Evolutionary conservation across 2,888 invertebrate genomes (phyloP).

Genomic region (Acanthococcus lagerstroemiae): DNA sequence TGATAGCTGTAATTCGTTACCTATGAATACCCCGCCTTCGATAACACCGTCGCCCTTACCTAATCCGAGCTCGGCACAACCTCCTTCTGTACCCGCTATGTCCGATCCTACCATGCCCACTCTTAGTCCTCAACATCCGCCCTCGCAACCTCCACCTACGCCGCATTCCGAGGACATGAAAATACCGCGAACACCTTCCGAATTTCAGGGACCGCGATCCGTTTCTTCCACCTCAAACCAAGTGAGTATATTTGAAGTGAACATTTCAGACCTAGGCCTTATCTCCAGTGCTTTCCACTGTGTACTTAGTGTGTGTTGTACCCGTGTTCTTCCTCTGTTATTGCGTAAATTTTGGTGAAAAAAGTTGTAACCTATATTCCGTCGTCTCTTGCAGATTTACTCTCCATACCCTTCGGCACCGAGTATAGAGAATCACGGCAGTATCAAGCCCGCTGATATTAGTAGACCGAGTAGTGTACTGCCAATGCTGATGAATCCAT

Average conservation of each 20-base stretch:
- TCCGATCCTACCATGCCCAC: slow-evolving; percentile 58
- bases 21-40: slow-evolving; percentile 47
- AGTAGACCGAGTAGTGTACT: slow-evolving; percentile 14
- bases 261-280: too few relatives aligned
- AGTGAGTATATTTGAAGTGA: too few relatives aligned
- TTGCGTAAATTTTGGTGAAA: background rate
- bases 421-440: slow-evolving; percentile 23
- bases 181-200: slow-evolving; percentile 40
- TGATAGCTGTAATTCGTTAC: slow-evolving; percentile 29
- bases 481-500: slow-evolving; percentile 13
- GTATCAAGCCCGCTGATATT: slow-evolving; percentile 7
- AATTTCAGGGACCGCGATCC: slow-evolving; percentile 42
- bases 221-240: slow-evolving; percentile 43
- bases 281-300: too few relatives aligned
- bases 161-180: slow-evolving; percentile 38
- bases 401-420: slow-evolving; percentile 33
- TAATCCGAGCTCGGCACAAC: slow-evolving; percentile 59
- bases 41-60: slow-evolving; percentile 60
- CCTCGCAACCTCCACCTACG: slow-evolving; percentile 43
- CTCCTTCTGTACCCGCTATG: slow-evolving; percentile 54
- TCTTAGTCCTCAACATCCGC: slow-evolving; percentile 54
- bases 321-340: background rate
- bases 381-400: slow-evolving; percentile 16
- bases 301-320: too few relatives aligned
- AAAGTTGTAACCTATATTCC: background rate